These are phyloP conservation scores for Drosophila aldrichi DNA, from an alignment of 2,888 invertebrate species.

Conservation along the genomic window DNA sequence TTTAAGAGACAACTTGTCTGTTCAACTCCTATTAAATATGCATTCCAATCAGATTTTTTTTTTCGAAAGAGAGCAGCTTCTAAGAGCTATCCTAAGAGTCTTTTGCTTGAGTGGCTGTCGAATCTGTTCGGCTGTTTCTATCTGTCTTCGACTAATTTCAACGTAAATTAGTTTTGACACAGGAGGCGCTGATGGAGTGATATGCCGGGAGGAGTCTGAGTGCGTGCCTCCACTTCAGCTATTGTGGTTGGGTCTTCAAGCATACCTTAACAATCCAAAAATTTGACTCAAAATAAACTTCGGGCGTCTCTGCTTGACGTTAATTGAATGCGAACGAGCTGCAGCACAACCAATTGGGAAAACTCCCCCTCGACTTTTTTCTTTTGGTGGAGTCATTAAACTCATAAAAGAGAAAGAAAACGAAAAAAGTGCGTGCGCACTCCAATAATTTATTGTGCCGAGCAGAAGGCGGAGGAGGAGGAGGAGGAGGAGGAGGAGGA, in stretches of 20 bases:
- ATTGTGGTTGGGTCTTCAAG: constrained; percentile 11
- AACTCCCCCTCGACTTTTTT: constrained; percentile 36
- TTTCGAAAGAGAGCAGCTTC: neutral
- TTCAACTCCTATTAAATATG: neutral
- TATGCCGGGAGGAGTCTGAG: neutral
- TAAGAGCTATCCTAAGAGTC: constrained; percentile 3
- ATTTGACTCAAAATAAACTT: constrained; percentile 34
- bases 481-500: constrained; percentile 16
- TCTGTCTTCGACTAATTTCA: constrained; percentile 54
- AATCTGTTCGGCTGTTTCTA: constrained; percentile 40
- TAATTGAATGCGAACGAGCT: constrained; percentile 76
- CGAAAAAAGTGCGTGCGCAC: constrained; percentile 61
- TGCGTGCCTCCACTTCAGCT: neutral
- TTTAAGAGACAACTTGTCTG: constrained; percentile 24
- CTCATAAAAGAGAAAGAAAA: constrained; percentile 64
- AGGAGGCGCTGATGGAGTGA: constrained; percentile 64
- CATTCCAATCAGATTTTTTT: constrained; percentile 1
- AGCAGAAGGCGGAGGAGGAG: constrained; percentile 5
- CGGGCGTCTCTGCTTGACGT: constrained; percentile 50
- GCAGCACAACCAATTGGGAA: constrained; percentile 26
- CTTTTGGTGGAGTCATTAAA: constrained; percentile 68
- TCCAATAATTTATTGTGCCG: constrained; percentile 73
- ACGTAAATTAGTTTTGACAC: constrained; percentile 69
- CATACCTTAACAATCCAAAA: constrained; percentile 30
- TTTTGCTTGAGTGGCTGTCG: constrained; percentile 23